Conservation (phyloP, 2,888 invertebrate genomes). For the Polylopha cassiicola region DNA sequence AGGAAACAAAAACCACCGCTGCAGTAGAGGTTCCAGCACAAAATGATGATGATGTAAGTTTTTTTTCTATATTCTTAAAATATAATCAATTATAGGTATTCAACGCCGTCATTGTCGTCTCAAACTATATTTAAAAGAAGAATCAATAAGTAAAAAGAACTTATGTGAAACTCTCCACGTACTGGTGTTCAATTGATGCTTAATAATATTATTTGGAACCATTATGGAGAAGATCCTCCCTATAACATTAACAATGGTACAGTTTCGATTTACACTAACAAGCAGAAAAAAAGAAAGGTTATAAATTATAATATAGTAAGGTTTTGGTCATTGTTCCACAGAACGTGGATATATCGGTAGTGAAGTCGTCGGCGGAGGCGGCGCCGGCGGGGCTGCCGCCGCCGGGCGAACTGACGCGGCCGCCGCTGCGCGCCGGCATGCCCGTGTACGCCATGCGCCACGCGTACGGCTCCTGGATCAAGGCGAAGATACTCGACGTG, state of each 20-base stretch:
- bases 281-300: too few species aligned
- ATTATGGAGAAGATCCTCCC: too few species aligned
- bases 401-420: conserved; percentile 66
- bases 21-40: conserved; percentile 15
- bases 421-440: conserved; percentile 63
- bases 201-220: too few species aligned
- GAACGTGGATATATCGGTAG: conserved; percentile 54
- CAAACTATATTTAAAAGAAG: too few species aligned
- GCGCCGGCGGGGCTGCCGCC: conserved; percentile 76
- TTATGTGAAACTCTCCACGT: too few species aligned
- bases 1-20: conserved; percentile 22
- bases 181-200: too few species aligned
- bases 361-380: conserved; percentile 49
- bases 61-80: conserved; percentile 6
- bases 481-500: conserved; percentile 72
- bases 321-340: conserved; percentile 10
- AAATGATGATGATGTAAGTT: conserved; percentile 37
- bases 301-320: too few species aligned
- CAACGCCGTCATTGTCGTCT: too few species aligned
- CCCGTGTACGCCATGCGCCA: conserved; percentile 80
- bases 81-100: too few species aligned
- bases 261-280: too few species aligned
- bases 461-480: conserved; percentile 80
- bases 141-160: too few species aligned
- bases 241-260: too few species aligned